Percentiles rank a stretch among this genome's conserved stretches.
Conservation (phyloP, 2,888 invertebrate genomes). For the Ceramica pisi region DNA sequence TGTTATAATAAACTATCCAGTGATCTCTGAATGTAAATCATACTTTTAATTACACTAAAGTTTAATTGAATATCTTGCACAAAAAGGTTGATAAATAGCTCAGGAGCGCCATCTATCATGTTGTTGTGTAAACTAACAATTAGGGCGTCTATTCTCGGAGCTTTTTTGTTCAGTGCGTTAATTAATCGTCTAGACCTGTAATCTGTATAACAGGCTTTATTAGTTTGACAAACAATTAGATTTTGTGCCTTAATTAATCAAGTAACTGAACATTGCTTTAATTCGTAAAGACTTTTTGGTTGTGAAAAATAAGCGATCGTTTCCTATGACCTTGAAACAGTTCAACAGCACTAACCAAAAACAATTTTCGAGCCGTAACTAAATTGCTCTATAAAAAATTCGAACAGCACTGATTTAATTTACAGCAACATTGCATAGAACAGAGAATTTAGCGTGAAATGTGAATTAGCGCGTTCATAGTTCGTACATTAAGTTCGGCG, state of each 20-base stretch:
- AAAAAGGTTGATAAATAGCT: slow-evolving; percentile 21
- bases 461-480: slow-evolving; percentile 59
- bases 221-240: slow-evolving; percentile 23
- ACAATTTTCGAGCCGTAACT: slow-evolving; percentile 35
- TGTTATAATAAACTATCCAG: slow-evolving; percentile 16
- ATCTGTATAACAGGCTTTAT: slow-evolving; percentile 21
- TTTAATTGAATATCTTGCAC: slow-evolving; percentile 30
- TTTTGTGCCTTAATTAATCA: slow-evolving; percentile 5
- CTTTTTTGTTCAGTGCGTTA: slow-evolving; percentile 27
- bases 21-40: slow-evolving; percentile 7
- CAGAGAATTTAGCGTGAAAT: slow-evolving; percentile 62
- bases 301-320: slow-evolving; percentile 4
- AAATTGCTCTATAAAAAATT: slow-evolving; percentile 60
- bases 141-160: slow-evolving; percentile 24
- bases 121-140: slow-evolving; percentile 36
- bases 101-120: slow-evolving; percentile 38
- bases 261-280: slow-evolving; percentile 4
- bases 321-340: slow-evolving; percentile 38
- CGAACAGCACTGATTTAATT: slow-evolving; percentile 57
- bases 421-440: slow-evolving; percentile 53
- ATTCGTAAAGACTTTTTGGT: background rate
- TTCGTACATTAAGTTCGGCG: slow-evolving; percentile 51
- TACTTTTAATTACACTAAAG: slow-evolving; percentile 7
- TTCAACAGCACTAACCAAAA: slow-evolving; percentile 34
- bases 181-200: slow-evolving; percentile 48